A percentile compares a stretch with the other conserved stretches of the same genome.
Conservation (phyloP, 2,888 invertebrate genomes). For the Tipula confusa region DNA sequence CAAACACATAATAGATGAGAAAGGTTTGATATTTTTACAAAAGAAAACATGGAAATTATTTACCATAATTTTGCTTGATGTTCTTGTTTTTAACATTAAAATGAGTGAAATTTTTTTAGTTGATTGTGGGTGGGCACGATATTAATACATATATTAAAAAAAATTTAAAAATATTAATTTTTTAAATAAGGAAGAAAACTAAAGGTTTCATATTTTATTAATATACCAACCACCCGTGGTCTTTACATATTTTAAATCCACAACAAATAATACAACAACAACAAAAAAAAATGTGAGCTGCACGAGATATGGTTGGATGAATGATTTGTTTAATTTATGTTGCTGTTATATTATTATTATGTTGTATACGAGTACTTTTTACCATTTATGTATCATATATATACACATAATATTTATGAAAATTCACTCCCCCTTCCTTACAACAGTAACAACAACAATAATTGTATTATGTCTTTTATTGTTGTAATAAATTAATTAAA, state of each 20-base stretch:
- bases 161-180: neutral
- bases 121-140: neutral
- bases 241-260: neutral
- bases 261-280: neutral
- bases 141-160: neutral
- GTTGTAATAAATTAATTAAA: neutral
- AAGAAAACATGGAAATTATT: neutral
- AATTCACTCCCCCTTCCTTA: neutral
- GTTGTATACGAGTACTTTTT: neutral
- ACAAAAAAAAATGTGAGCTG: neutral
- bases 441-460: neutral
- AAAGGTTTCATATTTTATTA: neutral
- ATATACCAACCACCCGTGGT: neutral
- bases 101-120: neutral
- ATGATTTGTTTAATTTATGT: neutral
- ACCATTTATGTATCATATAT: neutral
- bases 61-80: neutral
- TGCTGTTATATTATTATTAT: neutral
- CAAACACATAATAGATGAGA: neutral
- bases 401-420: neutral
- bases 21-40: neutral
- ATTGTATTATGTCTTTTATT: neutral
- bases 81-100: neutral
- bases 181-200: neutral
- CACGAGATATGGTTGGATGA: neutral